Percentiles rank a stretch among this genome's conserved stretches.
These are phyloP conservation scores for Athalia rosae DNA, from an alignment of 2,888 invertebrate genomes.

Conservation along the genomic window DNA sequence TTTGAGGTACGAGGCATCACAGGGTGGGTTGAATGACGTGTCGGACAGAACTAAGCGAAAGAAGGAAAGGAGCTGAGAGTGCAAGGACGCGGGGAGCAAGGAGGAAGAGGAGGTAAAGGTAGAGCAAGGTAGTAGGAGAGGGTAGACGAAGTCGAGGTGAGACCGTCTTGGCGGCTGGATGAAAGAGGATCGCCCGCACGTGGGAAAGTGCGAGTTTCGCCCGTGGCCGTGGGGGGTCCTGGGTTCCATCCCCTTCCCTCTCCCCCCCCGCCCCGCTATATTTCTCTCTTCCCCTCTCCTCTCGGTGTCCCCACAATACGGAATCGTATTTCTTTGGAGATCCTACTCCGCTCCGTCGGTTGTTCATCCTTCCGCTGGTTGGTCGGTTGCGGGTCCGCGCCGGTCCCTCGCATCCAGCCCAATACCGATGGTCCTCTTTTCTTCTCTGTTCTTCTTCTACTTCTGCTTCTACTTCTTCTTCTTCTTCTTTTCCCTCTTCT, in stretches of 20 bases:
- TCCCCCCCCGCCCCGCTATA: constrained; percentile 49
- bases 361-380: constrained; percentile 15
- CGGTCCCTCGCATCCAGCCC: constrained; percentile 26
- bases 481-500: too few relatives aligned
- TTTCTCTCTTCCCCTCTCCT: constrained; percentile 38
- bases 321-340: constrained; percentile 68
- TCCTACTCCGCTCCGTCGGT: constrained; percentile 36
- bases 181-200: constrained; percentile 74
- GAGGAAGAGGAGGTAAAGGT: constrained; percentile 6
- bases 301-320: constrained; percentile 61
- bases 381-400: background rate
- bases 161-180: constrained; percentile 69
- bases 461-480: too few relatives aligned
- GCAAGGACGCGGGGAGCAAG: constrained; percentile 40
- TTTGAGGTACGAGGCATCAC: constrained; percentile 5
- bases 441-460: background rate
- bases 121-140: constrained; percentile 47
- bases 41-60: constrained; percentile 44
- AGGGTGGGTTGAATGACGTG: constrained; percentile 39
- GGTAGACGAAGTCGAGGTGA: constrained; percentile 47
- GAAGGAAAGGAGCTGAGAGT: constrained; percentile 39
- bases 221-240: constrained; percentile 72
- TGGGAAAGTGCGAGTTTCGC: constrained; percentile 72
- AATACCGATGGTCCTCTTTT: constrained; percentile 31
- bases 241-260: constrained; percentile 48